Conservation (phyloP, 2,797 vertebrate species). For the Tokudaia tokunoshimensis region DNA sequence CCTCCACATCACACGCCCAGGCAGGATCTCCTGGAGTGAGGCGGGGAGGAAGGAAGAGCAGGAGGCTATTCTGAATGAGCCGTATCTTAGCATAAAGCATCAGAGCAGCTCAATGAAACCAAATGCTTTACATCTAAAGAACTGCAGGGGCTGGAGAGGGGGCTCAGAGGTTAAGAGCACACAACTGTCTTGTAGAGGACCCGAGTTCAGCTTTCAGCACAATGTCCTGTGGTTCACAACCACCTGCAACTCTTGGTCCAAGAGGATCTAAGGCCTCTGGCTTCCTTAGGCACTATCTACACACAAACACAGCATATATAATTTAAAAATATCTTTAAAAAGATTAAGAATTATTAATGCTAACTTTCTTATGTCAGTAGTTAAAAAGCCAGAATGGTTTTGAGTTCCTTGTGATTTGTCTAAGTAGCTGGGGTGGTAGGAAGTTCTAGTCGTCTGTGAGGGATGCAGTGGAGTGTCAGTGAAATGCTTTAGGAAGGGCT, state of each 20-base stretch:
- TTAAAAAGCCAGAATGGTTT: slow-evolving; percentile 75
- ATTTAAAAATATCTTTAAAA: background rate
- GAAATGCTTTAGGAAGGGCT: background rate
- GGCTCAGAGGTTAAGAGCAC: background rate
- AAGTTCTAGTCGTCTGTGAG: slow-evolving; percentile 60
- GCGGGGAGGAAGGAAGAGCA: background rate
- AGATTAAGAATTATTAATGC: slow-evolving; percentile 67
- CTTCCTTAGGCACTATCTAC: background rate
- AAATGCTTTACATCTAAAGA: slow-evolving; percentile 52
- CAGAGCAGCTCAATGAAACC: slow-evolving; percentile 55
- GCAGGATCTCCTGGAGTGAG: background rate
- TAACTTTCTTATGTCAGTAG: slow-evolving; percentile 74
- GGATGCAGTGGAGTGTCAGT: slow-evolving; percentile 3
- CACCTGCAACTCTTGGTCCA: background rate
- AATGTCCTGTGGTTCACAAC: background rate
- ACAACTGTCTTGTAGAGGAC: background rate
- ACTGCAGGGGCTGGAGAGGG: slow-evolving; percentile 8
- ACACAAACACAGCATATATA: background rate
- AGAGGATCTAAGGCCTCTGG: background rate
- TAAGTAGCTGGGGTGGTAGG: slow-evolving; percentile 74
- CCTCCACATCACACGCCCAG: background rate
- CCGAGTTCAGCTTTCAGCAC: background rate
- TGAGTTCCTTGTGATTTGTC: slow-evolving; percentile 58
- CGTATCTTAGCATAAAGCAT: slow-evolving; percentile 34
- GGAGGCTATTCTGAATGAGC: background rate